Evolutionary conservation across 2,113 vertebrate genomes (phyloP).

Genomic region (Hystrix cristata): DNA sequence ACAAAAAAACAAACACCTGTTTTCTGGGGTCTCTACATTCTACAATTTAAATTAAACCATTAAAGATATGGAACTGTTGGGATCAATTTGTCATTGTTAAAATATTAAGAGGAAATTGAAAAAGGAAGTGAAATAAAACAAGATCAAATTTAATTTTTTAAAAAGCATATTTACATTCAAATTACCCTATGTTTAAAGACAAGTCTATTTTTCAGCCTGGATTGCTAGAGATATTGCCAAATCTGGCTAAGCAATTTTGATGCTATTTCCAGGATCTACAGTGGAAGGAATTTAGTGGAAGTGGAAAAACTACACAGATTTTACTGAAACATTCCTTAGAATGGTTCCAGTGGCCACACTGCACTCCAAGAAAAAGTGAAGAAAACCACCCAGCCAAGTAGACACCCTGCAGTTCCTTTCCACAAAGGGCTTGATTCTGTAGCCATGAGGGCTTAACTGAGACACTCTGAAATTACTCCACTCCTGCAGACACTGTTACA

Average conservation of each 20-base stretch:
- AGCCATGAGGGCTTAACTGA: background rate
- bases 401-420: background rate
- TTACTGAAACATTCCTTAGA: background rate
- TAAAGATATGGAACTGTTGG: background rate
- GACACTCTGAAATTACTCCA: background rate
- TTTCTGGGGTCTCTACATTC: background rate
- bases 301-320: constrained; percentile 11
- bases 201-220: constrained; percentile 43
- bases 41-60: constrained; percentile 4
- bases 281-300: constrained; percentile 51
- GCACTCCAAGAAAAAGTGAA: background rate
- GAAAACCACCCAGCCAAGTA: background rate
- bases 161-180: constrained; percentile 25
- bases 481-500: background rate
- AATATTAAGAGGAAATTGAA: constrained; percentile 30
- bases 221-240: background rate
- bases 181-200: constrained; percentile 19
- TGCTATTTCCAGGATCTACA: constrained; percentile 30
- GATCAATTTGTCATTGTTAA: constrained; percentile 27
- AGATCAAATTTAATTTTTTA: constrained; percentile 20
- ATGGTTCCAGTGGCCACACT: background rate
- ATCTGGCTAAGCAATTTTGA: constrained; percentile 37
- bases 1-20: background rate
- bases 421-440: background rate
- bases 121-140: constrained; percentile 10